Evolutionary conservation across 2,888 invertebrate genomes (phyloP), one percentile per base, ranked within the genome.

Genomic region (Microctonus aethiopoides): DNA sequence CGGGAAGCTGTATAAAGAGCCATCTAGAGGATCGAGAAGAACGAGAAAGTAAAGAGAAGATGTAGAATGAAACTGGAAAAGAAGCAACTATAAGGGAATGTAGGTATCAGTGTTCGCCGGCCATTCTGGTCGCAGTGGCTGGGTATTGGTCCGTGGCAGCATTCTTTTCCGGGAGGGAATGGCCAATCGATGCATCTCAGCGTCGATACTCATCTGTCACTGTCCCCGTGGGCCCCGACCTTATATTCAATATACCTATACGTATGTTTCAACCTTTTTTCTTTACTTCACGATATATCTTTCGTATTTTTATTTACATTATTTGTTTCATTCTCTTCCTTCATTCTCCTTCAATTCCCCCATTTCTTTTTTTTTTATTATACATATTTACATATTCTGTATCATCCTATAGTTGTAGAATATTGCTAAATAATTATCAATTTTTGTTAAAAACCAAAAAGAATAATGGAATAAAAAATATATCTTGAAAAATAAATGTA

Each of bases 111-210:
- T 59, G 74, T 74, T 74, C 78, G 80, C 85, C 68, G 84, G 85
- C 86, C 86, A 85, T 86, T 85, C 84, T 84, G 82, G 79, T 80
- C 78, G 77, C 75, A 76, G 80, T 76, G 82, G 80, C 80, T 85
- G 83, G 83, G 86, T 82, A 86, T 86, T 86, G 86, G 86, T 83
- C 83, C 66, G 77, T 75, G 77, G 81, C 83, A 79, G 82, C 83
- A 85, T 86, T 86, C 86, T 86, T 86, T 86, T 86, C 84, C 84
- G 82, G 82, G 79, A 80, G 81, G 83, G 83, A 84, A 81, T 85
- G 81, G 83, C 87, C 87, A 87, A 87, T 87, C 86, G 87, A 86
- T 86, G 86, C 84, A 87, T 87, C 86, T 87, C 83, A 77, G 79
- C 76, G 79, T 81, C 86, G 86, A 86, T 86, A 83, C 83, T 81